phyloP scores from a whole-genome alignment of 2,888 invertebrate genomes.

The Dasysyrphus tricinctus region DNA sequence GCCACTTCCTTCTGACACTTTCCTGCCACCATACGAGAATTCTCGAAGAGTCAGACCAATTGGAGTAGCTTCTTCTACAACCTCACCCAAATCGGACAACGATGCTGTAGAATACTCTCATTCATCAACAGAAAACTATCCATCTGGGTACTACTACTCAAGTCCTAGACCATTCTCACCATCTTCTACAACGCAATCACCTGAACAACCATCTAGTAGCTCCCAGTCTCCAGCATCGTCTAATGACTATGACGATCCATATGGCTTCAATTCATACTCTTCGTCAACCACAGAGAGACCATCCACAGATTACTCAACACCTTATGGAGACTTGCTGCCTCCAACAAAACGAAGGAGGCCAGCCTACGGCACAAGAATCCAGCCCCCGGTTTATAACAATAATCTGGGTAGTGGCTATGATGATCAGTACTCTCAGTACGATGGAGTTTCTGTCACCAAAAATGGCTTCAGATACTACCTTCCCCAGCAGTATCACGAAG shows the following conservation, averaged over 20 bases:
- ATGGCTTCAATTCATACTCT: conserved; percentile 46
- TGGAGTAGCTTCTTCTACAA: conserved; percentile 78
- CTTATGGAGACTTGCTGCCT: conserved; percentile 75
- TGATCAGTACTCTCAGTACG: conserved; percentile 86
- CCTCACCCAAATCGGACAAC: conserved; percentile 78
- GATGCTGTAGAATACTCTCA: conserved; percentile 74
- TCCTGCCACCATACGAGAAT: conserved; percentile 79
- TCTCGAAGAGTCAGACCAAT: conserved; percentile 79
- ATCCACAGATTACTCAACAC: conserved; percentile 79
- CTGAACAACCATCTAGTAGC: conserved; percentile 78
- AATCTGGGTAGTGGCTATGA: conserved; percentile 86
- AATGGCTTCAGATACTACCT: conserved; percentile 93
- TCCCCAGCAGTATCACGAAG: conserved; percentile 94
- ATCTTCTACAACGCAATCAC: conserved; percentile 81
- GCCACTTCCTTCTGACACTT: conserved; percentile 72
- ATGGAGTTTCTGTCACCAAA: conserved; percentile 90
- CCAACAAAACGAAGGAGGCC: conserved; percentile 56
- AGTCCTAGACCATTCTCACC: conserved; percentile 79
- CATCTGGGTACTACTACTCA: conserved; percentile 76
- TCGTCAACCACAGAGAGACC: conserved; percentile 76
- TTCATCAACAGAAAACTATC: conserved; percentile 58
- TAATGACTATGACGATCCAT: conserved; percentile 60
- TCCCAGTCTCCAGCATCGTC: conserved; percentile 78
- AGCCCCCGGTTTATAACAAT: conserved; percentile 80
- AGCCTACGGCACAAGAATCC: conserved; percentile 78